Evolutionary conservation across 2,113 vertebrate genomes (phyloP).

Genomic region (Ondatra zibethicus): DNA sequence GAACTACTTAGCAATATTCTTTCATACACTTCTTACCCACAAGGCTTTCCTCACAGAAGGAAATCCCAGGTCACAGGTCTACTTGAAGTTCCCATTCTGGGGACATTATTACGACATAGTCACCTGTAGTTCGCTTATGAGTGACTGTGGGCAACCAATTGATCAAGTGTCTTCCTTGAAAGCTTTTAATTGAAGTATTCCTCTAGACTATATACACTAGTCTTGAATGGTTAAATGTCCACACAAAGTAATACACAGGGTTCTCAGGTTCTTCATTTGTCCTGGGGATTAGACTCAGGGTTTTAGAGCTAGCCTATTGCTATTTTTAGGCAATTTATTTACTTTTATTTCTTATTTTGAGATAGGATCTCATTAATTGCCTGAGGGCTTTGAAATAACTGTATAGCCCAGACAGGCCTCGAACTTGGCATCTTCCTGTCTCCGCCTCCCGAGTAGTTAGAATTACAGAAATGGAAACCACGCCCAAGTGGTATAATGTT

Average conservation of each 20-base stretch:
- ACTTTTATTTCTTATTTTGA: not conserved
- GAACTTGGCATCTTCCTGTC: not conserved
- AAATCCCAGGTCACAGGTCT: slow-evolving; percentile 32
- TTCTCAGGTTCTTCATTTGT: not conserved
- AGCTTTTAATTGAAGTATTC: slow-evolving; percentile 2
- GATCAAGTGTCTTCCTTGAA: not conserved
- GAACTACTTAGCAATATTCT: not conserved
- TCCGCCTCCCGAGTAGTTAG: not conserved
- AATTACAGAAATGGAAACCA: not conserved
- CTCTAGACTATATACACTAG: not conserved
- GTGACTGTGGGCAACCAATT: not conserved
- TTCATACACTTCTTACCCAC: not conserved
- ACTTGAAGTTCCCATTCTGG: not conserved
- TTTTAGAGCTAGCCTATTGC: not conserved
- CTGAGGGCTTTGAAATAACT: not conserved
- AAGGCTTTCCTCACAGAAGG: not conserved
- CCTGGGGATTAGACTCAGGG: not conserved
- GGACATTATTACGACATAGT: not conserved
- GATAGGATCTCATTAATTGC: not conserved
- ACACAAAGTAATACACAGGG: not conserved
- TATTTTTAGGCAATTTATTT: not conserved
- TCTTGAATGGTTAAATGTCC: not conserved
- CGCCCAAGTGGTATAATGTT: not conserved
- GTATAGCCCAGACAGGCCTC: too few relatives aligned
- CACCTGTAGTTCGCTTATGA: not conserved